Evolutionary conservation across 2,797 vertebrate species (phyloP).

Genomic region (Lindbergichthys nudifrons): DNA sequence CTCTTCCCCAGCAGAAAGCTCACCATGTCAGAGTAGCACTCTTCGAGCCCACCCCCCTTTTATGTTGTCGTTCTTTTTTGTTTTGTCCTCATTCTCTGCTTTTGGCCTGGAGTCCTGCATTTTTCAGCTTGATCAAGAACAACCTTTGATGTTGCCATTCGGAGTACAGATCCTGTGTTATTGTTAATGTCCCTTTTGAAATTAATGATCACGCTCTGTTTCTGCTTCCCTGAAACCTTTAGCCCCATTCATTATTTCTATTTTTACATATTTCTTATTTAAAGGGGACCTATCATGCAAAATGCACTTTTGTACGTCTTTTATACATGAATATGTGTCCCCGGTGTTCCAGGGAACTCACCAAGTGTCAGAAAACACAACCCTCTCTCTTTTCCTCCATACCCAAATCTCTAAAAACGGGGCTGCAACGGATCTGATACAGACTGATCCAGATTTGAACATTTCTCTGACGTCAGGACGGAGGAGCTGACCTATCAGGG

Average conservation of each 20-base stretch:
- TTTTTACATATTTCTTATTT: conserved; percentile 19
- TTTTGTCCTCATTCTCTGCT: conserved; percentile 29
- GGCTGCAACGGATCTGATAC: too few relatives aligned
- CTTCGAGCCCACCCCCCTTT: neutral
- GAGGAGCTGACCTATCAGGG: too few relatives aligned
- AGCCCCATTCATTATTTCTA: conserved; percentile 15
- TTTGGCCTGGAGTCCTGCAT: conserved; percentile 55
- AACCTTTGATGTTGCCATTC: conserved; percentile 50
- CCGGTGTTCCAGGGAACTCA: too few relatives aligned
- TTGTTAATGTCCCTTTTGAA: conserved; percentile 30
- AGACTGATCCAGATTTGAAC: too few relatives aligned
- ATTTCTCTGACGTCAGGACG: too few relatives aligned
- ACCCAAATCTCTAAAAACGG: too few relatives aligned
- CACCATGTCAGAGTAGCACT: conserved; percentile 50
- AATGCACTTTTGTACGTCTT: too few relatives aligned
- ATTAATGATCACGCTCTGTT: conserved; percentile 21
- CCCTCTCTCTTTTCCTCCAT: too few relatives aligned
- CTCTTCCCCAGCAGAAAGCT: conserved; percentile 70
- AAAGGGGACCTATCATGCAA: too few relatives aligned
- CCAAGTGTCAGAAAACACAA: too few relatives aligned
- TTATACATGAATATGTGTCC: too few relatives aligned
- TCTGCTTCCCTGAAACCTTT: conserved; percentile 17
- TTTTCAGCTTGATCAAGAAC: conserved; percentile 64
- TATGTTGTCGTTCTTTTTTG: neutral
- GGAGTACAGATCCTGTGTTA: conserved; percentile 31